These are phyloP conservation scores for Hirundichthys speculiger DNA, from an alignment of 2,113 vertebrate genomes.

Conservation along the genomic window DNA sequence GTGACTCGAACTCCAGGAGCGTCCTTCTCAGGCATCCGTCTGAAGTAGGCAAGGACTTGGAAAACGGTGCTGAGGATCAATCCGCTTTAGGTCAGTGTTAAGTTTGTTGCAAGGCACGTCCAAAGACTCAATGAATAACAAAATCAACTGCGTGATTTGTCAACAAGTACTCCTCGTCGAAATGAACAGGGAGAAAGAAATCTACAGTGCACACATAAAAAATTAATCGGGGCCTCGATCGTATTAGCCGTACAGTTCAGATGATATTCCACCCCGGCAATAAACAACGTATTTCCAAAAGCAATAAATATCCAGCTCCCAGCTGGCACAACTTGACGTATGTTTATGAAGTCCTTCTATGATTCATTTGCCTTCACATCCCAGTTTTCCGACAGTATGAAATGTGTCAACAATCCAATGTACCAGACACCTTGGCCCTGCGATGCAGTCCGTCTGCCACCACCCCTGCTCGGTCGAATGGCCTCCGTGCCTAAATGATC, in stretches of 20 bases:
- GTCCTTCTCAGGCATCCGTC: slow-evolving; percentile 69
- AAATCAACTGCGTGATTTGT: slow-evolving; percentile 9
- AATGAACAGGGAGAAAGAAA: slow-evolving; percentile 28
- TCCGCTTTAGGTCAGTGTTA: slow-evolving; percentile 12
- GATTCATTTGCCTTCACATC: slow-evolving; percentile 59
- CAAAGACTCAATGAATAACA: slow-evolving; percentile 19
- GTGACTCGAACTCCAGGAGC: slow-evolving; percentile 57
- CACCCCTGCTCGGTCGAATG: slow-evolving; percentile 47
- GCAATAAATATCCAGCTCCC: slow-evolving; percentile 54
- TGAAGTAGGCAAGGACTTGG: slow-evolving; percentile 45
- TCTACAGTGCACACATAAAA: slow-evolving; percentile 45
- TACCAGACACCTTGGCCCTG: slow-evolving; percentile 54
- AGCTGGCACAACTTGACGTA: slow-evolving; percentile 45
- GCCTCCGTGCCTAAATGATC: slow-evolving; percentile 57
- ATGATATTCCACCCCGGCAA: slow-evolving; percentile 32
- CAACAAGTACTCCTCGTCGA: slow-evolving; percentile 23
- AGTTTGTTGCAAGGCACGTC: slow-evolving; percentile 34
- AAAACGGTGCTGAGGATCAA: slow-evolving; percentile 40
- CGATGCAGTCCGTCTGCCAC: slow-evolving; percentile 52
- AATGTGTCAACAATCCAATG: slow-evolving; percentile 54
- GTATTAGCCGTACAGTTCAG: slow-evolving; percentile 45
- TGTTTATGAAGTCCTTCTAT: slow-evolving; percentile 47
- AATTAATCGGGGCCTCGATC: slow-evolving; percentile 55
- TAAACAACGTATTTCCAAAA: slow-evolving; percentile 36
- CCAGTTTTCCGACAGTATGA: slow-evolving; percentile 38